Evolutionary conservation across 2,113 vertebrate species (phyloP).

Genomic region (Lucifuga dentata): DNA sequence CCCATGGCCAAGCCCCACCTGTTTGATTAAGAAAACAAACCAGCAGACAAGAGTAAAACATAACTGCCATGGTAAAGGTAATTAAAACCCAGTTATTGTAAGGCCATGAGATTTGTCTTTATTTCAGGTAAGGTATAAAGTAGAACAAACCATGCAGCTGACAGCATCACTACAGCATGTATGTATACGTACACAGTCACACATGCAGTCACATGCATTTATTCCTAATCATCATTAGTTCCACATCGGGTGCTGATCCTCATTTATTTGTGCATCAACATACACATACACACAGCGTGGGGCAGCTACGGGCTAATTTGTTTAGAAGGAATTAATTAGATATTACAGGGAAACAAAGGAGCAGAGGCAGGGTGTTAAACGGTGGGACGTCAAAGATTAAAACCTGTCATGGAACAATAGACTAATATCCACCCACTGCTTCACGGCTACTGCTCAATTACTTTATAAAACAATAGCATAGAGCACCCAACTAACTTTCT

Average conservation of each 20-base stretch:
- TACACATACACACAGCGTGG: constrained; percentile 15
- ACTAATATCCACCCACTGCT: constrained; percentile 69
- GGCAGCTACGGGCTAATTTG: constrained; percentile 67
- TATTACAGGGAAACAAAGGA: constrained; percentile 71
- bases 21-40: too few species aligned
- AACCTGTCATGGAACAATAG: constrained; percentile 74
- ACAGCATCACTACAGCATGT: constrained; percentile 1
- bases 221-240: constrained; percentile 45
- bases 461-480: constrained; percentile 42
- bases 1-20: too few species aligned
- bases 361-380: constrained; percentile 63
- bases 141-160: constrained; percentile 20
- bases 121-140: constrained; percentile 35
- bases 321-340: constrained; percentile 74
- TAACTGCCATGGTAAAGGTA: neutral
- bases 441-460: constrained; percentile 69
- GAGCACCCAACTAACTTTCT: constrained; percentile 22
- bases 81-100: constrained; percentile 13
- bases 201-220: neutral
- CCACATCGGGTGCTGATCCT: constrained; percentile 7
- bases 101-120: constrained; percentile 37
- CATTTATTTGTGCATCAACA: constrained; percentile 27
- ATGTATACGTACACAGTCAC: neutral
- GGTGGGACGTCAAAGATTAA: constrained; percentile 58
- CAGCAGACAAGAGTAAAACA: neutral